These are phyloP conservation scores for Plagodis pulveraria DNA, from an alignment of 2,888 invertebrate genomes.

Conservation along the genomic window DNA sequence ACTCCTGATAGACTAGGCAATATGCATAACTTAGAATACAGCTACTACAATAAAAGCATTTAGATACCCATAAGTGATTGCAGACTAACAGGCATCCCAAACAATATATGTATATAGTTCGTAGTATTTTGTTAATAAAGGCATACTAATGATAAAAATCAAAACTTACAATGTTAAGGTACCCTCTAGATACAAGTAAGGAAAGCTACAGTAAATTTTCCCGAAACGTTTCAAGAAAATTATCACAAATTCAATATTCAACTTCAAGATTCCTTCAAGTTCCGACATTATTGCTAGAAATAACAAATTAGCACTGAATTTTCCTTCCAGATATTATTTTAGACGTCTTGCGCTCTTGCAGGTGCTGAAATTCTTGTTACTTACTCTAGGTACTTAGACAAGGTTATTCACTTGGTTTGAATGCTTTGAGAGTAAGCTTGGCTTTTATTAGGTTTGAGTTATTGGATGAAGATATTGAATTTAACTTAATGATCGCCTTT, in stretches of 20 bases:
- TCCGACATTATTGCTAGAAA: constrained; percentile 39
- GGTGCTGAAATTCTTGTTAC: neutral
- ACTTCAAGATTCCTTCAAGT: neutral
- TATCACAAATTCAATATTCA: constrained; percentile 2
- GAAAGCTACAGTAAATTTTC: too few relatives aligned
- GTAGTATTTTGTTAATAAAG: too few relatives aligned
- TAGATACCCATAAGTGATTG: too few relatives aligned
- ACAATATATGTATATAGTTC: too few relatives aligned
- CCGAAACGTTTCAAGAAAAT: neutral
- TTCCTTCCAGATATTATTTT: constrained; percentile 58
- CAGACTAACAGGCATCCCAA: too few relatives aligned
- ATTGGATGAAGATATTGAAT: neutral
- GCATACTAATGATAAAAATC: too few relatives aligned
- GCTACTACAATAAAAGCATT: too few relatives aligned
- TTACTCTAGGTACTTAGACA: neutral
- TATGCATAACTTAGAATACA: too few relatives aligned
- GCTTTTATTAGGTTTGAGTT: neutral
- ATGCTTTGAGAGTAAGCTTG: neutral
- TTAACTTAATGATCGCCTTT: too few relatives aligned
- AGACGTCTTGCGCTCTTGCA: constrained; percentile 56
- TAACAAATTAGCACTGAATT: constrained; percentile 58
- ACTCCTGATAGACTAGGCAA: too few relatives aligned
- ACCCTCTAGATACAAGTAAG: too few relatives aligned
- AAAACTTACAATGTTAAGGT: too few relatives aligned
- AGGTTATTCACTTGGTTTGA: constrained; percentile 6